Conservation (phyloP, 2,888 invertebrate species). For the Theretra japonica region DNA sequence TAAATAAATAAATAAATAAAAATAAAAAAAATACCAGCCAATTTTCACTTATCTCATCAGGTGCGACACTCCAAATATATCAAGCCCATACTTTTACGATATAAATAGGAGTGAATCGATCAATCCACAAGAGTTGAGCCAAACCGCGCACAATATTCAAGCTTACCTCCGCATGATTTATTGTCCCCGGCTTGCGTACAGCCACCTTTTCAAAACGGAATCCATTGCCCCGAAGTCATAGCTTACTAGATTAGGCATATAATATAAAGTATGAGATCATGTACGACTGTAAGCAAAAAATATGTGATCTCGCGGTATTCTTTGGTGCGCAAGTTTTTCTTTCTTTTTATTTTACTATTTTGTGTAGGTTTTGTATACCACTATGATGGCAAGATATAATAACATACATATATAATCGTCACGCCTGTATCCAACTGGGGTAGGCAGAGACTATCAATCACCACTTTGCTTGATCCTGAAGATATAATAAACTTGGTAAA, state of each 20-base stretch:
- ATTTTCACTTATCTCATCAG: no score
- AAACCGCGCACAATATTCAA: conserved; percentile 41
- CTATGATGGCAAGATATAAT: neutral
- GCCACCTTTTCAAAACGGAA: conserved; percentile 18
- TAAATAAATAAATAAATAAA: no score
- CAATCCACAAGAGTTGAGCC: conserved; percentile 35
- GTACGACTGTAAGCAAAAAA: neutral
- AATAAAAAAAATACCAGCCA: no score
- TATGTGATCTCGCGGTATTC: neutral
- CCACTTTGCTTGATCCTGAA: no score
- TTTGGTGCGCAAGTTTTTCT: neutral
- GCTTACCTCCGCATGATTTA: conserved; percentile 48
- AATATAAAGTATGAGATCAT: neutral
- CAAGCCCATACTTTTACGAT: neutral
- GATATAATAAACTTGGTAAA: no score
- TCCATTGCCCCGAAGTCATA: conserved; percentile 22
- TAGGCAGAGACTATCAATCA: no score
- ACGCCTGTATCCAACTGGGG: no score
- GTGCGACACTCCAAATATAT: no score
- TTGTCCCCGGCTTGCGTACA: conserved; percentile 43
- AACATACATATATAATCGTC: no score
- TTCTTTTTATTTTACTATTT: neutral
- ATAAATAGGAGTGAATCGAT: conserved; percentile 42
- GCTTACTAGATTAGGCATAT: conserved; percentile 20
- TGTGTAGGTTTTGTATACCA: neutral